phyloP scores from a whole-genome alignment of 2,888 invertebrate species.

The Cremastinae sp. region DNA sequence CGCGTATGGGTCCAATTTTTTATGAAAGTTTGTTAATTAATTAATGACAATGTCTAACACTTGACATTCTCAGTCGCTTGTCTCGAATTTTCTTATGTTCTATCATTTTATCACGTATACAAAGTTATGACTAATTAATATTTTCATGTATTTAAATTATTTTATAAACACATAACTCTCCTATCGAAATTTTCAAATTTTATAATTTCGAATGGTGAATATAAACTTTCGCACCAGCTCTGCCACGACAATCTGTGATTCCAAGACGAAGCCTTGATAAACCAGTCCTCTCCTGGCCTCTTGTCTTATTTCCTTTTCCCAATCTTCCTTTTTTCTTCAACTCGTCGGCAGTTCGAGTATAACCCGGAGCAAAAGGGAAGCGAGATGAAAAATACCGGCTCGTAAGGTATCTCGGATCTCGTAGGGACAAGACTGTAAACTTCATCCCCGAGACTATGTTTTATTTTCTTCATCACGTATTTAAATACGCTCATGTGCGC shows the following conservation, averaged over 20 bases:
- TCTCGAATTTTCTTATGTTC: too few species aligned
- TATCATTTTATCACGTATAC: too few species aligned
- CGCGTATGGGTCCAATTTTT: too few species aligned
- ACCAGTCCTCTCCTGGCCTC: constrained; percentile 65
- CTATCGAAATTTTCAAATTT: constrained; percentile 11
- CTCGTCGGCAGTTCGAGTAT: constrained; percentile 50
- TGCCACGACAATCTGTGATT: constrained; percentile 40
- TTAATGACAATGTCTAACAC: too few species aligned
- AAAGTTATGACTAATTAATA: too few species aligned
- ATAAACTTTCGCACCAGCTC: constrained; percentile 40
- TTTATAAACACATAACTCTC: constrained; percentile 3
- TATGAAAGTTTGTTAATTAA: too few species aligned
- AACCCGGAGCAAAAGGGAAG: constrained; percentile 59
- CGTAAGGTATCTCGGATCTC: constrained; percentile 63
- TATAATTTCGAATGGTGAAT: constrained; percentile 26
- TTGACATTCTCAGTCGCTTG: too few species aligned
- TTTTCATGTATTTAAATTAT: constrained; percentile 4
- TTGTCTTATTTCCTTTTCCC: too few species aligned
- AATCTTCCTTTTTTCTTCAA: too few species aligned
- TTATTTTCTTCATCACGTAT: too few species aligned
- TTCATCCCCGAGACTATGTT: constrained; percentile 23
- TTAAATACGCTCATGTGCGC: constrained; percentile 14
- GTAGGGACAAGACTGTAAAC: constrained; percentile 29
- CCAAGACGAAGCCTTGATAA: constrained; percentile 63
- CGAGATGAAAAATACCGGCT: constrained; percentile 57